Evolutionary conservation across 23 tunicate species (phyloP), one percentile per base, ranked within the genome.

Genomic region (Diplosoma virens): DNA sequence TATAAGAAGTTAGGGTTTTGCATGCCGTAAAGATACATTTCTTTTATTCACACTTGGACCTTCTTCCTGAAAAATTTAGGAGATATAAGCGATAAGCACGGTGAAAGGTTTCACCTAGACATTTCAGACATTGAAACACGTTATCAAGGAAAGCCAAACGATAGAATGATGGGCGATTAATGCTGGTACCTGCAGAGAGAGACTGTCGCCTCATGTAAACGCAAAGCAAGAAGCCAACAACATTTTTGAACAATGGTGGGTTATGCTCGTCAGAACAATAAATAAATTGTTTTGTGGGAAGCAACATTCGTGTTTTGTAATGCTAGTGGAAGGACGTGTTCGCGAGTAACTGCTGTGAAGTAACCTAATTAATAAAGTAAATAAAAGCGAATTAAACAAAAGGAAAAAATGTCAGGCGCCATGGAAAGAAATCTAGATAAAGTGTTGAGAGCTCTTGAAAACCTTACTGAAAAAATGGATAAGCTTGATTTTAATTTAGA

Each of bases 121-220:
- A 52, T 74, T 52, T 27, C 79, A 14, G 66, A 27, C 56, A 53
- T 74, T 30, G 79, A 74, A 74, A 29, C 27, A 22, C 65, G 67
- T 6, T 74, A 37, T 22, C 25, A 30, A 53, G 65, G 79, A 30
- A 27, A 30, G 36, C 26, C 37, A n/a, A 53, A 74, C 21, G 64
- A 46, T 31, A 74, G 37, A 25, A 74, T 52, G 67, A 53, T 74
- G 66, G 37, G 37, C n/a, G 26, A 68, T 26, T 68, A 68, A 16
- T 68, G 75, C 75, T 68, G 75, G 24, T 74, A 27, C 37, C 67
- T 74, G 37, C 79, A 74, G 1, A 11, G 79, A 53, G 34, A 53
- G 28, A 74, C 20, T 11, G 21, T 29, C 66, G 9, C 37, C 0
- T 74, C 67, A 25, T 29, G 54, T 25, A 0, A 17, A 22, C 25